Evolutionary conservation across 2,113 vertebrate species (phyloP), one percentile per base, ranked within the genome.

Genomic region (Sprattus sprattus): DNA sequence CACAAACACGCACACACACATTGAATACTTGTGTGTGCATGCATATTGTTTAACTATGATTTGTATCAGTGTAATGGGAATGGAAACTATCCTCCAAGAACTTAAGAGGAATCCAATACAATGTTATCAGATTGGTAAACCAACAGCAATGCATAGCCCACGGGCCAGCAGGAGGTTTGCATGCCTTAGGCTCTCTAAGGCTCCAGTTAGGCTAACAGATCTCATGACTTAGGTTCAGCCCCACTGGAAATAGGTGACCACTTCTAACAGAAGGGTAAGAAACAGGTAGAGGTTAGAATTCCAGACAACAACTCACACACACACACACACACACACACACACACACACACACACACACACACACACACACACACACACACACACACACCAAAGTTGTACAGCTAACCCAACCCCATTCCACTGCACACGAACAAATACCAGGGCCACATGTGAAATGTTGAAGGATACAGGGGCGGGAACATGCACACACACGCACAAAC

Each of bases 351-450:
- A 75, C 67, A 75, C 25, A 25, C 25, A 75, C 54, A 57, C 57
- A 64, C 57, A 64, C 57, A 64, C 57, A n/a, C 57, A 64, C 57
- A 18, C 18, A 20, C 71, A 6, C 71, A 15, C 71, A 2, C 28
- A 39, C 25, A 0, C 71, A 28, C 57, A 18, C 18, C 39, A 39
- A 39, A 67, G n/a, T 67, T 67, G 7, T 25, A 10, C 71, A 11
- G 71, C 71, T 78, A 15, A 32, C 71, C 71, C 28, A 39, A 13
- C 71, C 71, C 71, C 28, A 78, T 78, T 78, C 71, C 28, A 78
- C 28, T 78, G 71, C 71, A 78, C 71, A 78, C 20, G 11, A 78
- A 78, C 71, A 78, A 78, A 78, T 78, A 78, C 71, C 71, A 78
- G 64, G 32, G 64, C 28, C 64, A 71, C 64, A 71, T 71, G 64